Percentiles rank a stretch among this genome's conserved stretches.
Conservation (phyloP, 1,140 invertebrate genomes). For the Drosophila ironensis region DNA sequence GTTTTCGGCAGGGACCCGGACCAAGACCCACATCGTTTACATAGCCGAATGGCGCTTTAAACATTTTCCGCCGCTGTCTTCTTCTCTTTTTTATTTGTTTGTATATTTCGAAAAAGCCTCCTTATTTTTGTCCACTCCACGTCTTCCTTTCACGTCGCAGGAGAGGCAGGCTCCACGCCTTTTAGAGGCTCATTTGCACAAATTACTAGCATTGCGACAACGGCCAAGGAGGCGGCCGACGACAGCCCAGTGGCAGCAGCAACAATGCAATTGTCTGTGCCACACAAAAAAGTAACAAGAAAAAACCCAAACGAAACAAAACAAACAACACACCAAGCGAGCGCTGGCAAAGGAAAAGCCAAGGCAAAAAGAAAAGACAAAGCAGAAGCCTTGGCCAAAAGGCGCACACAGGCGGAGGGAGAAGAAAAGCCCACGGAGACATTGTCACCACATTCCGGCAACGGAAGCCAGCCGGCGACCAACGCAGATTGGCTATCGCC, state of each 20-base stretch:
- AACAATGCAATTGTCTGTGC: constrained; percentile 66
- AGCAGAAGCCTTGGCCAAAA: constrained; percentile 20
- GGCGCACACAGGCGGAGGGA: constrained; percentile 17
- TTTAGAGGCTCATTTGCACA: constrained; percentile 78
- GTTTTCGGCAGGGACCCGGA: constrained; percentile 19
- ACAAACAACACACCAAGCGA: too few species aligned
- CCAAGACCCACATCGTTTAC: constrained; percentile 32
- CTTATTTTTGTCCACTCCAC: neutral
- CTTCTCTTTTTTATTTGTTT: constrained; percentile 9
- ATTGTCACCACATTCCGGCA: constrained; percentile 78
- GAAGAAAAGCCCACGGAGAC: constrained; percentile 47
- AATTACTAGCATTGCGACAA: constrained; percentile 76
- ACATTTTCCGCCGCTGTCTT: constrained; percentile 42
- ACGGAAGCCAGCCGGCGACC: constrained; percentile 62
- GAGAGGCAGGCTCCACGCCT: constrained; percentile 52
- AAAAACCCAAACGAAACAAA: too few species aligned
- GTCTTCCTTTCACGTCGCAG: constrained; percentile 23
- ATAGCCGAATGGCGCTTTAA: constrained; percentile 64
- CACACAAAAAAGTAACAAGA: constrained; percentile 1
- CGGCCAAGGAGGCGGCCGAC: constrained; percentile 28
- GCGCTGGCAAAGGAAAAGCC: neutral
- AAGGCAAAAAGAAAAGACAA: constrained; percentile 19
- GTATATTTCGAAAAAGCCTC: constrained; percentile 19
- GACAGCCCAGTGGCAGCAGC: constrained; percentile 19
- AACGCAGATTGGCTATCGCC: constrained; percentile 66